Conservation (phyloP, 2,113 vertebrate species). For the Thalassarche chlororhynchos region DNA sequence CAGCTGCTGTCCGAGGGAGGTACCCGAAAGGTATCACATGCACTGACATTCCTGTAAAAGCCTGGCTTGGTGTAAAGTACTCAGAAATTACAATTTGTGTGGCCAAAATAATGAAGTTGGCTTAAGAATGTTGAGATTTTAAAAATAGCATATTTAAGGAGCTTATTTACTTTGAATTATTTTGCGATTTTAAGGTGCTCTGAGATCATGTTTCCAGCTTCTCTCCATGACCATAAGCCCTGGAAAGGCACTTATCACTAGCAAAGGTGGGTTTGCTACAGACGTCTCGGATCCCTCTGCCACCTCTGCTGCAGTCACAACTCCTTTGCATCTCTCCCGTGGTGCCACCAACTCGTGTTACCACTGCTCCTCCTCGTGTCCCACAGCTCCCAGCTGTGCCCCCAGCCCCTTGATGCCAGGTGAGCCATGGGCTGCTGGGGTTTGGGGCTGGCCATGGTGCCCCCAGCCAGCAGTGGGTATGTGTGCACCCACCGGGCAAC, state of each 20-base stretch:
- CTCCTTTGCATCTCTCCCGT: rapidly evolving
- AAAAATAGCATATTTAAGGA: background rate
- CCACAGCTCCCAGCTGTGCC: rapidly evolving
- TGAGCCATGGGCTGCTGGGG: background rate
- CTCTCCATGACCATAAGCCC: background rate
- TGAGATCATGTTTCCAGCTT: background rate
- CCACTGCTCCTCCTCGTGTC: background rate
- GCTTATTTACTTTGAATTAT: background rate
- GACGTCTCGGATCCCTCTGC: rapidly evolving
- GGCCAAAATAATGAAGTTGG: background rate
- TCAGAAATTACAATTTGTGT: background rate
- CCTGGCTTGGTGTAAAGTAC: background rate
- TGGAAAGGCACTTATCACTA: background rate
- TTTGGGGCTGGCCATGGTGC: background rate
- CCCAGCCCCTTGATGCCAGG: background rate
- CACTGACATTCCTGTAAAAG: background rate
- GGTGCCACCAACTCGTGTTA: rapidly evolving
- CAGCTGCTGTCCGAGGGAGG: background rate
- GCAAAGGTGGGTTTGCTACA: background rate
- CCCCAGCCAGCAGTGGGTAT: too few species aligned
- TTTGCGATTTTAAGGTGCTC: background rate
- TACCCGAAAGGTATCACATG: rapidly evolving
- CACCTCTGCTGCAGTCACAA: background rate
- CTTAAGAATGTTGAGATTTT: background rate
- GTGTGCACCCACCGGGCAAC: background rate